Percentiles rank a stretch among this genome's conserved stretches.
Conservation (phyloP, 2,797 vertebrate genomes). For the Melanotaenia pygmaea region DNA sequence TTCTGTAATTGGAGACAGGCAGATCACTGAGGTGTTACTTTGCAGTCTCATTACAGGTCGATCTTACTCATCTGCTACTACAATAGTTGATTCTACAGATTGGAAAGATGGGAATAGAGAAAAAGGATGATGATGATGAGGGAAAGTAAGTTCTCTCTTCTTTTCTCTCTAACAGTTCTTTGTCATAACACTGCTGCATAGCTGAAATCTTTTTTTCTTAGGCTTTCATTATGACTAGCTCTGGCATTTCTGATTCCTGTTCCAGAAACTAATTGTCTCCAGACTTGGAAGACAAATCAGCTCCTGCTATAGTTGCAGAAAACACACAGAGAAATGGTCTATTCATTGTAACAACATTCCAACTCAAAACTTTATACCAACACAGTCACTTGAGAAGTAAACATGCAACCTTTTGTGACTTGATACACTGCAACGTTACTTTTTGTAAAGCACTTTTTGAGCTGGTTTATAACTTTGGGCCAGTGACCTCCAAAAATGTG, state of each 20-base stretch:
- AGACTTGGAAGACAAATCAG: conserved; percentile 61
- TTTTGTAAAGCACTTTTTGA: conserved; percentile 14
- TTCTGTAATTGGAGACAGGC: conserved; percentile 25
- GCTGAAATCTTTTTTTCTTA: conserved; percentile 54
- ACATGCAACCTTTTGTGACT: background rate
- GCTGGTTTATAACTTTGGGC: background rate
- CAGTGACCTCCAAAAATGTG: too few species aligned
- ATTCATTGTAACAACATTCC: conserved; percentile 46
- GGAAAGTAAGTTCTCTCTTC: conserved; percentile 15
- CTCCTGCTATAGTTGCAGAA: conserved; percentile 36
- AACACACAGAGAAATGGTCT: conserved; percentile 30
- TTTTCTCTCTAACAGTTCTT: conserved; percentile 43
- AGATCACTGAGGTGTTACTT: conserved; percentile 59
- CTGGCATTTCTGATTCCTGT: conserved; percentile 60
- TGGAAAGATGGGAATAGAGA: conserved; percentile 44
- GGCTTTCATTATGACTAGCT: conserved; percentile 46
- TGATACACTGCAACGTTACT: background rate
- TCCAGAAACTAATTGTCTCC: conserved; percentile 68
- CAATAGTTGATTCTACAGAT: conserved; percentile 65
- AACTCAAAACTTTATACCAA: background rate
- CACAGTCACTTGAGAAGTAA: conserved; percentile 17
- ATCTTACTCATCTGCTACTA: conserved; percentile 43
- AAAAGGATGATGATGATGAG: conserved; percentile 23
- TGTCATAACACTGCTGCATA: conserved; percentile 55
- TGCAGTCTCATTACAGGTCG: conserved; percentile 55